Percentiles rank a stretch among this genome's conserved stretches.
phyloP scores from a whole-genome alignment of 2,797 vertebrate genomes.

The Squalus acanthias region DNA sequence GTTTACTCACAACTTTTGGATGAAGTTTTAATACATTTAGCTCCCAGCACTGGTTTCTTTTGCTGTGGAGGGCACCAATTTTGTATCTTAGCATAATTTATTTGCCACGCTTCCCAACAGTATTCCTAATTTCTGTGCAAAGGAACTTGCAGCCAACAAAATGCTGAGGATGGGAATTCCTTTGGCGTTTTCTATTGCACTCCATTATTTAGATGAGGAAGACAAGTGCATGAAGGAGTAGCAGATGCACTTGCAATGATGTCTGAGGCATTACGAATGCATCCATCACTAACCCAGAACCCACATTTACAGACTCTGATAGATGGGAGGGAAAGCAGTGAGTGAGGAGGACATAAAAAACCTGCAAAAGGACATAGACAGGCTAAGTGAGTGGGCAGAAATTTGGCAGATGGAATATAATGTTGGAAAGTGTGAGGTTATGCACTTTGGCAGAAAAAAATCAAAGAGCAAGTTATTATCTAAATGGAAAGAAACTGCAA shows the following conservation, averaged over 20 bases:
- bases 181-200: not conserved
- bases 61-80: not conserved
- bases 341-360: too few relatives aligned
- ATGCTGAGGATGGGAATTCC: not conserved
- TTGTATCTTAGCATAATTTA: not conserved
- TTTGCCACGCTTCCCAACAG: not conserved
- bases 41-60: not conserved
- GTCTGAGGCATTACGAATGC: not conserved
- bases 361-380: too few relatives aligned
- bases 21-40: not conserved
- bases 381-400: too few relatives aligned
- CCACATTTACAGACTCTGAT: not conserved
- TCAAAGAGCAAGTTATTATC: too few relatives aligned
- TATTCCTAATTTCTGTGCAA: not conserved
- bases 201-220: not conserved
- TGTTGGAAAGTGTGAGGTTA: too few relatives aligned
- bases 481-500: too few relatives aligned
- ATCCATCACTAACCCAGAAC: not conserved
- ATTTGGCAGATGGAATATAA: too few relatives aligned
- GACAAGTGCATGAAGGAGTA: not conserved
- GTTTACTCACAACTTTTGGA: not conserved
- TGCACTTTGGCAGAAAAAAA: too few relatives aligned
- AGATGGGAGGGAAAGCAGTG: too few relatives aligned
- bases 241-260: not conserved
- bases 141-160: not conserved